Evolutionary conservation across 1,140 invertebrate species (phyloP).

Genomic region (Procambarus virginalis): DNA sequence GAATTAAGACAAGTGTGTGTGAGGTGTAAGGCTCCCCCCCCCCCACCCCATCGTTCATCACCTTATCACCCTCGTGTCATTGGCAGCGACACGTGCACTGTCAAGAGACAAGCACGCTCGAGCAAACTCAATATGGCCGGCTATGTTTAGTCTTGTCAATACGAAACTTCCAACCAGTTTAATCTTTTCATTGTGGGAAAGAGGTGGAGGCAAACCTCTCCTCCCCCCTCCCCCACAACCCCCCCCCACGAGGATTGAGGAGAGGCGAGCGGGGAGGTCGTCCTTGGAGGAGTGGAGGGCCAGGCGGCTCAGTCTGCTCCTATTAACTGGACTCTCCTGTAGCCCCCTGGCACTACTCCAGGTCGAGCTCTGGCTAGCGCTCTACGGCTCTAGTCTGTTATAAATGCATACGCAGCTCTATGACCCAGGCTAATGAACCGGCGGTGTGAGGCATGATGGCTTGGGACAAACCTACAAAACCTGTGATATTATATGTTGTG

Average conservation of each 20-base stretch:
- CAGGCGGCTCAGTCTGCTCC: neutral
- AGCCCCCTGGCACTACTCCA: neutral
- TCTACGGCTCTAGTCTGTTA: neutral
- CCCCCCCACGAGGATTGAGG: neutral
- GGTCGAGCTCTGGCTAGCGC: neutral
- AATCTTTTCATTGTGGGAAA: neutral
- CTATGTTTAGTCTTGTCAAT: neutral
- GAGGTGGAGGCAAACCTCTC: neutral
- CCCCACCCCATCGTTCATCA: too few relatives aligned
- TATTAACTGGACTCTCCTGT: neutral
- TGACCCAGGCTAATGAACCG: constrained; percentile 9
- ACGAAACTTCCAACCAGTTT: neutral
- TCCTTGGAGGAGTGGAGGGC: neutral
- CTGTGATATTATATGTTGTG: neutral
- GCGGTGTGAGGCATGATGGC: neutral
- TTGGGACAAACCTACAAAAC: neutral
- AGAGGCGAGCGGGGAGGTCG: neutral
- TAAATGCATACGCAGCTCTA: constrained; percentile 7
- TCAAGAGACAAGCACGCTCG: neutral
- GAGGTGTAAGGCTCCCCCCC: too few relatives aligned
- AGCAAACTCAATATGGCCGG: neutral
- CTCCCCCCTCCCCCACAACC: too few relatives aligned
- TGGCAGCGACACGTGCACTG: neutral
- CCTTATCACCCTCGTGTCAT: neutral
- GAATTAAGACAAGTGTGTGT: too few relatives aligned